A percentile compares a stretch with the other conserved stretches of the same genome.
phyloP scores from a whole-genome alignment of 2,113 vertebrate species.

The Chaetorhynchus papuensis region DNA sequence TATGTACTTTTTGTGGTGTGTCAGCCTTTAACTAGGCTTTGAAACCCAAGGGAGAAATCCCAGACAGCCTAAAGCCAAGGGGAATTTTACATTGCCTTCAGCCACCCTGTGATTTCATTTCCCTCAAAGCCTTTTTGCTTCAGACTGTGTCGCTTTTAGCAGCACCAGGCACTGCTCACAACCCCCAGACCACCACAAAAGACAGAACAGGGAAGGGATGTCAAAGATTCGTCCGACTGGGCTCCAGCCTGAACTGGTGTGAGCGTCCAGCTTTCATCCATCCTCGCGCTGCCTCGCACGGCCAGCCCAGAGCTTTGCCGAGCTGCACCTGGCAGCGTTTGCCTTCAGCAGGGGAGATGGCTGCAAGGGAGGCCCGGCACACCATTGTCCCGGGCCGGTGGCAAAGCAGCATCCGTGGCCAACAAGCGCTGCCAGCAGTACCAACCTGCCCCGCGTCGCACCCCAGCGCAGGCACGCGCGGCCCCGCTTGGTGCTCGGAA shows the following conservation, averaged over 20 bases:
- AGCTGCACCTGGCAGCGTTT: neutral
- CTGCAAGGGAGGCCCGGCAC: neutral
- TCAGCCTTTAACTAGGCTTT: neutral
- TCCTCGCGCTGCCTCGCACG: neutral
- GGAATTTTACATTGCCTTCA: neutral
- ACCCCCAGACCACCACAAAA: neutral
- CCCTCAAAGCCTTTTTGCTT: neutral
- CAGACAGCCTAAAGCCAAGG: neutral
- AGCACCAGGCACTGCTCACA: neutral
- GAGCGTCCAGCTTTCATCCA: neutral
- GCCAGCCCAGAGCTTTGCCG: neutral
- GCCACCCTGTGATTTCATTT: neutral
- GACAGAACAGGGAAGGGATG: neutral
- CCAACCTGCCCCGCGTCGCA: neutral
- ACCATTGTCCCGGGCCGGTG: slow-evolving; percentile 17
- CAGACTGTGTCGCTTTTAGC: neutral
- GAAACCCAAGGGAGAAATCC: neutral
- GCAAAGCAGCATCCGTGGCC: slow-evolving; percentile 19
- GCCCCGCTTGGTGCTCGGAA: slow-evolving; percentile 11
- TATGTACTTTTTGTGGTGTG: neutral
- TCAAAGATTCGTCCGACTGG: neutral
- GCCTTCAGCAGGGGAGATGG: neutral
- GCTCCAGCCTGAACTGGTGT: neutral
- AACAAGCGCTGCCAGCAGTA: slow-evolving; percentile 25
- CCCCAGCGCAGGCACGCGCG: neutral